Evolutionary conservation across 2,797 vertebrate genomes (phyloP).

Genomic region (Muraenolepis orangiensis): DNA sequence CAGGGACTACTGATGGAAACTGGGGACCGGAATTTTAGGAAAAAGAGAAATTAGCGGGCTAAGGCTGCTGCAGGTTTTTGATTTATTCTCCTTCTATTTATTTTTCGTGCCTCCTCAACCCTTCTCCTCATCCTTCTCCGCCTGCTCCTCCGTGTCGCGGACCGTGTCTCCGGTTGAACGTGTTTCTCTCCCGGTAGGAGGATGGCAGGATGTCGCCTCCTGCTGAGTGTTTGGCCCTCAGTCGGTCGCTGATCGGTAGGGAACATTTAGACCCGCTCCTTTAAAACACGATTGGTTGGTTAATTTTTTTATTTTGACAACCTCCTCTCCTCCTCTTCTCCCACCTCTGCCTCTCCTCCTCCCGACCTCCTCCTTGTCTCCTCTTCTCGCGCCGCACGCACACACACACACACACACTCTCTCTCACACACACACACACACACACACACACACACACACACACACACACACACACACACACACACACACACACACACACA

Average conservation of each 20-base stretch:
- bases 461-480: too few species aligned
- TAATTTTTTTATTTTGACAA: slow-evolving; percentile 4
- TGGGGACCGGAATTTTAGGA: slow-evolving; percentile 79
- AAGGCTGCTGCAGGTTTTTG: slow-evolving; percentile 62
- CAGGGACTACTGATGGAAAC: slow-evolving; percentile 79
- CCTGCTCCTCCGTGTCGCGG: too few species aligned
- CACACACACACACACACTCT: too few species aligned
- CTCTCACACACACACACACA: too few species aligned
- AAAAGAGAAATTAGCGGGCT: slow-evolving; percentile 69
- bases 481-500: too few species aligned
- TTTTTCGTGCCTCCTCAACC: too few species aligned
- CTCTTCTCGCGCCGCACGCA: too few species aligned
- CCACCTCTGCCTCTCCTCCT: slow-evolving; percentile 26
- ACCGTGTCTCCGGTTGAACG: slow-evolving; percentile 44
- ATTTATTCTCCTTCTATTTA: slow-evolving; percentile 50
- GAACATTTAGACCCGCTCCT: slow-evolving; percentile 45
- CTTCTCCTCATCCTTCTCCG: background rate
- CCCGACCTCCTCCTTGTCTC: slow-evolving; percentile 36
- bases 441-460: too few species aligned
- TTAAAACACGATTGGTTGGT: slow-evolving; percentile 25
- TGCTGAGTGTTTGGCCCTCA: slow-evolving; percentile 49
- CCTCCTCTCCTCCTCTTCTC: slow-evolving; percentile 44
- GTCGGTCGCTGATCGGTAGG: slow-evolving; percentile 44
- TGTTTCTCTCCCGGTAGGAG: slow-evolving; percentile 47
- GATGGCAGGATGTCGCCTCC: slow-evolving; percentile 47